phyloP scores from a whole-genome alignment of 2,113 vertebrate species.

The Pogona vitticeps region DNA sequence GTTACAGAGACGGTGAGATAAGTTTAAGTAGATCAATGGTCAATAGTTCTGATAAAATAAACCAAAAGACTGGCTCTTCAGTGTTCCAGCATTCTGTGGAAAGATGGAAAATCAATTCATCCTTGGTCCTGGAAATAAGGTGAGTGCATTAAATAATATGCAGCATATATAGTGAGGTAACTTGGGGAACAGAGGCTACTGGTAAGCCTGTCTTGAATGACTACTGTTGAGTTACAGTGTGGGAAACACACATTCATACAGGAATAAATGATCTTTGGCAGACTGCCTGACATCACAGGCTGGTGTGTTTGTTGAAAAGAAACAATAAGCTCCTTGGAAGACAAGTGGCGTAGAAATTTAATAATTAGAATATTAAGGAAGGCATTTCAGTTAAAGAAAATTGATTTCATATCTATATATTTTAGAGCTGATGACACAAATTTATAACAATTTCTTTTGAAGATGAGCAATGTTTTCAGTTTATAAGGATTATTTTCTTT shows the following conservation, averaged over 20 bases:
- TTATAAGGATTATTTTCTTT: background rate
- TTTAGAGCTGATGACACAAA: background rate
- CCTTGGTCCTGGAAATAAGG: constrained; percentile 87
- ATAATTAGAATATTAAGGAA: background rate
- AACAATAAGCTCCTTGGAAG: background rate
- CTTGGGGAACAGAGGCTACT: background rate
- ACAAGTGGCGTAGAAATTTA: background rate
- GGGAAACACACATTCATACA: background rate
- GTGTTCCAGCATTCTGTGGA: constrained; percentile 77
- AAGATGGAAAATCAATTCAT: constrained; percentile 87
- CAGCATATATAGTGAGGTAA: constrained; percentile 1
- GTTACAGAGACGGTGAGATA: constrained; percentile 81
- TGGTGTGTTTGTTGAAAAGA: background rate
- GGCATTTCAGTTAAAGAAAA: background rate
- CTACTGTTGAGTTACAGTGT: constrained; percentile 41
- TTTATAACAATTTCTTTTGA: background rate
- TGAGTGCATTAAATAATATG: constrained; percentile 68
- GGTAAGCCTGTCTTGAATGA: constrained; percentile 31
- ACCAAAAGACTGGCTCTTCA: constrained; percentile 75
- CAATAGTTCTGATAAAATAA: constrained; percentile 82
- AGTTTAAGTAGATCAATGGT: constrained; percentile 82
- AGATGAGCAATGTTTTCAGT: background rate
- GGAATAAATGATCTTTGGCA: background rate
- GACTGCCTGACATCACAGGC: too few species aligned
- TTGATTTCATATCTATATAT: background rate